A percentile compares a stretch with the other conserved stretches of the same genome.
phyloP scores from a whole-genome alignment of 2,888 invertebrate species.

The Hemithea aestivaria region DNA sequence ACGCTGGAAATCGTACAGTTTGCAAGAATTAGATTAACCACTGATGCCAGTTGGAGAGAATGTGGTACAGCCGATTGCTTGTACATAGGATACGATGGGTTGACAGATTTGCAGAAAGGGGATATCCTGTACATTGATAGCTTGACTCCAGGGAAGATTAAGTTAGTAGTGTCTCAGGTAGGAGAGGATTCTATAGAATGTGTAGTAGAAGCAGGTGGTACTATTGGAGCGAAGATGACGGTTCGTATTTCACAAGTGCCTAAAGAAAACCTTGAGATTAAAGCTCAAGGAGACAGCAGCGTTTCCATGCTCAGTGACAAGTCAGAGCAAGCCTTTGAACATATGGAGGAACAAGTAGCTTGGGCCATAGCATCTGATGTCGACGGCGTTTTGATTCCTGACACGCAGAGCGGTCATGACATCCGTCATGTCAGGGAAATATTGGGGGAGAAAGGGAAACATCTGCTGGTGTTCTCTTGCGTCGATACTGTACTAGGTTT shows the following conservation, averaged over 20 bases:
- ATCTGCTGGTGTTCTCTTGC: conserved; percentile 61
- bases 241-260: conserved; percentile 76
- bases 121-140: conserved; percentile 73
- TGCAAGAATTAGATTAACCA: conserved; percentile 67
- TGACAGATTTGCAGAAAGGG: conserved; percentile 69
- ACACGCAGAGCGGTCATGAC: conserved; percentile 50
- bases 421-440: conserved; percentile 49
- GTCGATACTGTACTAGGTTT: conserved; percentile 56
- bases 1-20: conserved; percentile 55
- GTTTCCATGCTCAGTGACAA: conserved; percentile 78
- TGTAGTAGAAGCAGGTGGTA: conserved; percentile 72
- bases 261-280: conserved; percentile 54
- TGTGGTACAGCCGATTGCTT: conserved; percentile 76
- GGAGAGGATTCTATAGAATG: conserved; percentile 74
- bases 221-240: conserved; percentile 69
- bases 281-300: conserved; percentile 59
- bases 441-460: conserved; percentile 61
- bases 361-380: conserved; percentile 68
- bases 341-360: conserved; percentile 72
- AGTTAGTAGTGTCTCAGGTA: conserved; percentile 52
- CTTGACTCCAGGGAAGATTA: conserved; percentile 54
- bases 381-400: conserved; percentile 61
- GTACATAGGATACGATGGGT: conserved; percentile 73
- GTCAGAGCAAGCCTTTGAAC: conserved; percentile 82
- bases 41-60: conserved; percentile 73